Conservation (phyloP, 53 echinoderm and acorn worm genomes). For the Hippasteria phrygiana region DNA sequence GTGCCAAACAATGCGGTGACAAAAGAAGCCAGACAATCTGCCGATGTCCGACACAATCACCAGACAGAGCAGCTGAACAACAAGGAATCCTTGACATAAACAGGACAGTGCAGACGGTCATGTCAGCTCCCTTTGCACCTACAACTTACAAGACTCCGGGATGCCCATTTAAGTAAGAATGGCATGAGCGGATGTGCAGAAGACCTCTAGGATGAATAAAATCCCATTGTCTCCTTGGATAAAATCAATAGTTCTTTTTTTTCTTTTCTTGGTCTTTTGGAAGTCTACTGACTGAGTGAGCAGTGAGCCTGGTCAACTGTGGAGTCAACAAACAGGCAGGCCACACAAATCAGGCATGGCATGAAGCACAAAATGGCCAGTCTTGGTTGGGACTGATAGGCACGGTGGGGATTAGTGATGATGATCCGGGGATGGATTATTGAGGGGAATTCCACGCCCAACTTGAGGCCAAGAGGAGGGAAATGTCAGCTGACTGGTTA, state of each 20-base stretch:
- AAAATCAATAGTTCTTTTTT: background rate
- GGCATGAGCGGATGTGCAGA: background rate
- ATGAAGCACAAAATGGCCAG: background rate
- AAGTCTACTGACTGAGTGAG: too few relatives aligned
- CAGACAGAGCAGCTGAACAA: constrained; percentile 2
- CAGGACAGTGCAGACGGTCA: background rate
- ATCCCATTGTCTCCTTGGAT: background rate
- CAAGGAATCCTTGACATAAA: constrained; percentile 14
- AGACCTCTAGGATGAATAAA: background rate
- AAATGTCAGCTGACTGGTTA: constrained; percentile 3
- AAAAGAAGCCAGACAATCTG: constrained; percentile 6
- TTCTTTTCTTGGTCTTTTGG: background rate
- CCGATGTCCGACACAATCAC: constrained; percentile 18
- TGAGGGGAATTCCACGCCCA: constrained; percentile 17
- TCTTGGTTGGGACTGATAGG: background rate
- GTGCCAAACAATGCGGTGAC: background rate
- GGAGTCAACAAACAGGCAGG: background rate
- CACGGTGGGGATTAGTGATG: constrained; percentile 5
- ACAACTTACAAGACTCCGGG: background rate
- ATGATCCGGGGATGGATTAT: constrained; percentile 7
- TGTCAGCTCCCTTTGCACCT: constrained; percentile 34
- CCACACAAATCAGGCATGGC: background rate
- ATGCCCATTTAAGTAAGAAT: background rate
- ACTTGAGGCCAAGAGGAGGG: background rate
- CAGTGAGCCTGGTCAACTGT: background rate